Percentiles rank a stretch among this genome's conserved stretches.
Conservation (phyloP, 2,888 invertebrate genomes). For the Endotricha flammealis region DNA sequence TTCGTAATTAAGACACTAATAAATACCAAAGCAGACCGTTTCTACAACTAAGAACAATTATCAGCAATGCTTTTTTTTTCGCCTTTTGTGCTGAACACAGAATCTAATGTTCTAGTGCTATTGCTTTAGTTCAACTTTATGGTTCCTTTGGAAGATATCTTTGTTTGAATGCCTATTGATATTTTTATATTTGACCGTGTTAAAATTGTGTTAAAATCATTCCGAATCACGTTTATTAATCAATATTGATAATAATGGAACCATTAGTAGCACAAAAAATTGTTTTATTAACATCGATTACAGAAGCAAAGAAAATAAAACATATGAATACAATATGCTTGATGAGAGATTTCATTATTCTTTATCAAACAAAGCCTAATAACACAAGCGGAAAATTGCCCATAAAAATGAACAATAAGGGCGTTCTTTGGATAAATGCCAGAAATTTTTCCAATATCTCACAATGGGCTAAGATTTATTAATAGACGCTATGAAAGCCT, state of each 20-base stretch:
- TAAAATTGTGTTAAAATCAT: no score
- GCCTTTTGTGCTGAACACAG: slow-evolving; percentile 32
- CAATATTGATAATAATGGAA: no score
- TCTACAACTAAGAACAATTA: slow-evolving; percentile 50
- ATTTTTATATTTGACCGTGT: no score
- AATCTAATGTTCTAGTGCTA: slow-evolving; percentile 44
- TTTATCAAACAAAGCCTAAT: slow-evolving; percentile 21
- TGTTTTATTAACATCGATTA: neutral
- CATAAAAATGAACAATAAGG: slow-evolving; percentile 27
- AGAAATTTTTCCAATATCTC: slow-evolving; percentile 26
- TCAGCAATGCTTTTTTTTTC: slow-evolving; percentile 46
- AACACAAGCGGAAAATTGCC: slow-evolving; percentile 31
- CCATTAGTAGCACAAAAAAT: no score
- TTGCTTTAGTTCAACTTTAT: slow-evolving; percentile 26
- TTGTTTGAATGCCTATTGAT: neutral
- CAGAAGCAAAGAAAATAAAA: neutral
- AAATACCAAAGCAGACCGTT: slow-evolving; percentile 51
- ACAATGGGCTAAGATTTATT: slow-evolving; percentile 17
- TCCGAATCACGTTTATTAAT: no score
- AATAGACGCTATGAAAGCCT: slow-evolving; percentile 7
- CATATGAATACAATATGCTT: slow-evolving; percentile 8
- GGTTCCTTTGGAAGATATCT: slow-evolving; percentile 19
- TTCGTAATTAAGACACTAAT: slow-evolving; percentile 36
- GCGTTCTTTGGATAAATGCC: slow-evolving; percentile 31
- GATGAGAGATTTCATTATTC: slow-evolving; percentile 9